These are phyloP conservation scores for Eumacrocentrus americanus DNA, from an alignment of 2,888 invertebrate species.

Conservation along the genomic window DNA sequence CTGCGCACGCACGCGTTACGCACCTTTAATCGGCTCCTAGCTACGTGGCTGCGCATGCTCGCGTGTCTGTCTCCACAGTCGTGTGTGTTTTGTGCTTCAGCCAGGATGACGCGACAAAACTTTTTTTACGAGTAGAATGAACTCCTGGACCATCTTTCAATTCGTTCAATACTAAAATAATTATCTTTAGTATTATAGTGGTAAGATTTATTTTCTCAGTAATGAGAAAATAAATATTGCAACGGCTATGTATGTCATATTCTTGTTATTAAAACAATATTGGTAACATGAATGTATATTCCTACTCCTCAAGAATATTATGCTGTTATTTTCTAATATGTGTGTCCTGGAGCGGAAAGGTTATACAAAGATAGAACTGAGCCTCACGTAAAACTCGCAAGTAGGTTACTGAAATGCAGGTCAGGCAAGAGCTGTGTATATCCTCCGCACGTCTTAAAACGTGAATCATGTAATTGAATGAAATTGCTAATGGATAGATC, in stretches of 20 bases:
- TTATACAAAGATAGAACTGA: neutral
- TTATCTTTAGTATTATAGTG: too few species aligned
- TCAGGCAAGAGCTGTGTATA: slow-evolving; percentile 41
- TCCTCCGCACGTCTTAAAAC: slow-evolving; percentile 50
- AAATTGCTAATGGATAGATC: slow-evolving; percentile 47
- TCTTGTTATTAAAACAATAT: too few species aligned
- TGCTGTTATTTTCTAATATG: too few species aligned
- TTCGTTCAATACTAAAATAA: too few species aligned
- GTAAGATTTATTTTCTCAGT: too few species aligned
- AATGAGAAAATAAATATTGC: too few species aligned
- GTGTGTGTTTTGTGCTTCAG: neutral
- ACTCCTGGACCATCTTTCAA: neutral
- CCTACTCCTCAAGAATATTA: too few species aligned
- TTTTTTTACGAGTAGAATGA: neutral
- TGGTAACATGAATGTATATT: too few species aligned
- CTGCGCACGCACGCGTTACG: slow-evolving; percentile 43
- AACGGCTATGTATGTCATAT: too few species aligned
- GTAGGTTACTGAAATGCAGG: slow-evolving; percentile 46
- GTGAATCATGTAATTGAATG: slow-evolving; percentile 53
- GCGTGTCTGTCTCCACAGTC: slow-evolving; percentile 19
- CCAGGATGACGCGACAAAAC: neutral
- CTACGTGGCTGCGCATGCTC: slow-evolving; percentile 40
- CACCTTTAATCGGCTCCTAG: slow-evolving; percentile 45
- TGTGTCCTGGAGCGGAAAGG: neutral
- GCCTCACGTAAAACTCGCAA: slow-evolving; percentile 21